Base-by-base conservation (phyloP, 92 coral and sea anemone genomes). In the Umimayanthus kanabou region DNA sequence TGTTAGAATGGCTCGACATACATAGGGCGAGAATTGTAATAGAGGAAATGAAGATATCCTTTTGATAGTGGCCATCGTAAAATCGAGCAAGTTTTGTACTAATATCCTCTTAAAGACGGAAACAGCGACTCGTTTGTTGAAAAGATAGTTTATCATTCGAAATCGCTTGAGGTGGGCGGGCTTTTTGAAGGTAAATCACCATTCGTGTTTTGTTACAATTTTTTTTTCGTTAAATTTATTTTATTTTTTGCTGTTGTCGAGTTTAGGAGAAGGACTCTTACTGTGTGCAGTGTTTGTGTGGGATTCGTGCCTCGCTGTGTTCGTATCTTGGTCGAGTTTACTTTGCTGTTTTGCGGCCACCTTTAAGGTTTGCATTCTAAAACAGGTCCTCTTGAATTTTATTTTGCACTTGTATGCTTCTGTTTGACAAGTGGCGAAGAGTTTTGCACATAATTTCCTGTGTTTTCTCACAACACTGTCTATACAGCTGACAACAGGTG, bases 401-500 rank as follows among this genome's bases (percentile, higher is more conserved):
- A 86, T 91, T 93, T 94, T 85, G 85, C 89, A 80, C 90, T 91
- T 91, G 92, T 91, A 47, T 86, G 79, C 91, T 57, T 73, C 76
- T 80, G 94, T 72, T 85, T 95, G 98, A 91, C 94, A 93, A 50
- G 80, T 88, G 96, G 96, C 89, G 90, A 93, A 95, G 94, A 93
- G 93, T 93, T 93, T 91, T 85, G 82, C 86, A 86, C 89, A 90
- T 93, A 95, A 95, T 95, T 95, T 95, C 98, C 98, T 93, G 96
- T 86, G 93, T 93, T 77, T 85, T 89, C 92, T 90, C 85, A 86
- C 92, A 91, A 88, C 92, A 90, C 76, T 72, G 86, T 85, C 85
- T 65, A 76, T 88, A 88, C 98, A 95, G 94, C 98, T 95, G 98
- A 92, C 93, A 92, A 93, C 98, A 95, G 93, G 94, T 95, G 98